Evolutionary conservation across 2,888 invertebrate species (phyloP).

Genomic region (Pocota personata): DNA sequence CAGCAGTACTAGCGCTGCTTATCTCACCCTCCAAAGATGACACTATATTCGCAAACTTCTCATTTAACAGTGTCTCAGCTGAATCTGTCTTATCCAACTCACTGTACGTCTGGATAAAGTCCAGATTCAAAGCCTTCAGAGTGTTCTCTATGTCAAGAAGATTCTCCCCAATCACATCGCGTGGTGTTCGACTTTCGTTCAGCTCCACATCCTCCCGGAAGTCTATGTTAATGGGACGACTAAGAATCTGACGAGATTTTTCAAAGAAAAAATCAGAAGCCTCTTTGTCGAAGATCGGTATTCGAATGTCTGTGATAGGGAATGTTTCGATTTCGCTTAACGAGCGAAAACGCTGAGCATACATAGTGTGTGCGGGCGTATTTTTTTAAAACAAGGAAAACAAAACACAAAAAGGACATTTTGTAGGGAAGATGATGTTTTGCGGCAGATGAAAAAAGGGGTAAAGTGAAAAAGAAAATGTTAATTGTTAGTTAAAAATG

Average conservation of each 20-base stretch:
- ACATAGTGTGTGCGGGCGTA: neutral
- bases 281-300: constrained; percentile 89
- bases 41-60: constrained; percentile 79
- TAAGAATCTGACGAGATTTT: constrained; percentile 87
- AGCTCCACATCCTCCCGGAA: constrained; percentile 75
- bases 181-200: constrained; percentile 74
- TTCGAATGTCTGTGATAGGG: constrained; percentile 83
- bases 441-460: constrained; percentile 27
- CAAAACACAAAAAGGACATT: constrained; percentile 46
- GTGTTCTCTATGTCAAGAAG: constrained; percentile 83
- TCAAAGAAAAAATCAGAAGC: constrained; percentile 89
- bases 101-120: constrained; percentile 83
- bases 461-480: constrained; percentile 52
- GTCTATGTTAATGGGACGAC: constrained; percentile 84
- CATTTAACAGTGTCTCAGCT: constrained; percentile 82
- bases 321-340: constrained; percentile 84
- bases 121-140: constrained; percentile 82
- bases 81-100: constrained; percentile 83
- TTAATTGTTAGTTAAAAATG: constrained; percentile 64
- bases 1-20: constrained; percentile 77
- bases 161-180: constrained; percentile 81
- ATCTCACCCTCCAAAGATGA: constrained; percentile 81
- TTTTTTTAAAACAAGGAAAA: constrained; percentile 35
- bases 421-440: constrained; percentile 29
- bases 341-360: constrained; percentile 83